These are phyloP conservation scores for Baccha elongata DNA, from an alignment of 2,888 invertebrate species.

Conservation along the genomic window DNA sequence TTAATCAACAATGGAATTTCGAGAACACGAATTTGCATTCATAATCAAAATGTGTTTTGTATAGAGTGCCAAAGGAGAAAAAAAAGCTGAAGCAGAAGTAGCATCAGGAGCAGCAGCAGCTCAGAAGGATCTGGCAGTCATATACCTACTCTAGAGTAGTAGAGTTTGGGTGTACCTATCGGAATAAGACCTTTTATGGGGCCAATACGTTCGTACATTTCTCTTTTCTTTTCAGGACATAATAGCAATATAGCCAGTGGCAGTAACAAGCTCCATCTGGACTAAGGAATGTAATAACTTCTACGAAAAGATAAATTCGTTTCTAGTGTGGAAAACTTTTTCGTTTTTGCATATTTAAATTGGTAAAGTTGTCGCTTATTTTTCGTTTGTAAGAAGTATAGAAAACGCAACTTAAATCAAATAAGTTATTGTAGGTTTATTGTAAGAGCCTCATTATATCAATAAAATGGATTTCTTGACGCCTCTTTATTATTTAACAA, in stretches of 20 bases:
- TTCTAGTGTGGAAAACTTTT: conserved; percentile 54
- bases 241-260: conserved; percentile 3
- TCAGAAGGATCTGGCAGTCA: neutral
- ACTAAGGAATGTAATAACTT: conserved; percentile 44
- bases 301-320: conserved; percentile 39
- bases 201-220: conserved; percentile 12
- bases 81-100: neutral
- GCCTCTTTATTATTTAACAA: too few species aligned
- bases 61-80: conserved; percentile 27
- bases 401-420: neutral
- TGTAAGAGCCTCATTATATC: too few species aligned
- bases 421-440: neutral
- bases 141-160: conserved; percentile 1
- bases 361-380: conserved; percentile 13
- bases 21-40: conserved; percentile 72
- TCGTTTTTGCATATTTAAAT: conserved; percentile 59
- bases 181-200: conserved; percentile 33
- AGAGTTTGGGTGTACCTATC: conserved; percentile 16
- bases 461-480: too few species aligned
- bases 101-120: conserved; percentile 9
- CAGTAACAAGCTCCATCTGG: conserved; percentile 21
- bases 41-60: conserved; percentile 59
- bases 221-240: neutral
- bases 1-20: conserved; percentile 72
- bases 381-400: neutral